Evolutionary conservation across 2,888 invertebrate genomes (phyloP), one percentile per base, ranked within the genome.

Genomic region (Trissolcus japonicus): DNA sequence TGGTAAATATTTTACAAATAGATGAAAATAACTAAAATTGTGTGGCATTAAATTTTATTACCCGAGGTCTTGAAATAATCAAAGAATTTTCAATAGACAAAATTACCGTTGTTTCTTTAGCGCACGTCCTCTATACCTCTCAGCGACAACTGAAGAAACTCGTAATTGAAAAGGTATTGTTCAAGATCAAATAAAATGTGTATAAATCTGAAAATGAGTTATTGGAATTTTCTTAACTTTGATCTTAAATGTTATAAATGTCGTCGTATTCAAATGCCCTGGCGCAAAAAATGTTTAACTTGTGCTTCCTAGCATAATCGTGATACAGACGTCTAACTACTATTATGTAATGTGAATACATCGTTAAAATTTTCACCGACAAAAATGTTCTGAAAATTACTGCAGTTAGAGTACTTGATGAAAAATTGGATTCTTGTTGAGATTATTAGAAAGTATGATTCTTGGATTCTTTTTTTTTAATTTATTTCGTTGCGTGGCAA

Each of bases 31-130:
- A 43, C 17, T 43, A 16, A 46, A 60, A 48, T 60, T 60, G 54
- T 63, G 53, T 54, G 4, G 55, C 46, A 75, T 63, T 62, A 67
- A 68, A 68, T 63, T 63, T 62, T 61, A 29, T 62, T 19, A 51
- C 74, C 67, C 51, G 62, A 35, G 67, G 74, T 62, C 63, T 61
- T 16, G 51, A 66, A 61, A 35, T 53, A 76, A 65, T 63, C 69
- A 76, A 71, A 65, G 69, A 60, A 65, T 69, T 61, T 68, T 59
- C 60, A 57, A 56, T 65, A 60, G 43, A 56, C 63, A 65, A 65
- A 76, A 76, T 71, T 71, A 55, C 56, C 54, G 60, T 76, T 50
- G 57, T 76, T 66, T 51, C 57, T 60, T 66, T 61, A 7, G 66
- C 25, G 65, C 71, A 61, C 56, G 66, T 67, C 19, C 21, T 67